Evolutionary conservation across 35 echinoderm and acorn worm genomes (phyloP), one percentile per base, ranked within the genome.

Genomic region (Patiria miniata): DNA sequence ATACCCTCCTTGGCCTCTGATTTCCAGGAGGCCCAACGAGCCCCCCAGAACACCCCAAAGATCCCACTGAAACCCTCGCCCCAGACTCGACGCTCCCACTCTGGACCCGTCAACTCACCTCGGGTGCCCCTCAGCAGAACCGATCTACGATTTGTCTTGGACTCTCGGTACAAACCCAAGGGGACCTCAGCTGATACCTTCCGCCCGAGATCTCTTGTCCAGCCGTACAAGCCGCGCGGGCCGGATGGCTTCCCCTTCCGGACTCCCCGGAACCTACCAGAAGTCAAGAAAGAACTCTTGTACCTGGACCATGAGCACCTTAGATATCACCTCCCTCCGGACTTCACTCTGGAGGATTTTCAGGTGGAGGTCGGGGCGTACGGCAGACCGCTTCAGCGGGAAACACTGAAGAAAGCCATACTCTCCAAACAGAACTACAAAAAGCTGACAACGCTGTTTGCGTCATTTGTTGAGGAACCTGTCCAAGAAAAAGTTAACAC

Each of bases 351-450:
- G 18, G 82, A 99, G 10, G 93, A 94, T 60, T 99, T 99, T 38
- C 79, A 77, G 55, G 28, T 87, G 26, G 77, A 90, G 26, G 59
- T 90, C 77, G 61, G 77, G 26, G 52, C 86, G 5, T 89, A 89
- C 58, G 77, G 61, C 29, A 77, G 77, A 39, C 81, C 93, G 9
- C 59, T 59, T 19, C 54, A 40, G 14, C 94, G 78, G 73, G 61
- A 39, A 1, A 86, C 77, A 39, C 33, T 99, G 18, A 91, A 92
- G 68, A 77, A 91, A 39, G 90, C 86, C 28, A 50, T 99, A 26
- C 68, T 99, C 19, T 99, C 96, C 19, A 99, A 95, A 54, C 96
- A 99, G 37, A 99, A 99, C 78, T 99, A 86, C 79, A 99, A 99
- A 79, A 94, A 99, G 51, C 79, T 99, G 81, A 99, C 96, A 44